Evolutionary conservation across 2,113 vertebrate genomes (phyloP).

Genomic region (Empidonax traillii): DNA sequence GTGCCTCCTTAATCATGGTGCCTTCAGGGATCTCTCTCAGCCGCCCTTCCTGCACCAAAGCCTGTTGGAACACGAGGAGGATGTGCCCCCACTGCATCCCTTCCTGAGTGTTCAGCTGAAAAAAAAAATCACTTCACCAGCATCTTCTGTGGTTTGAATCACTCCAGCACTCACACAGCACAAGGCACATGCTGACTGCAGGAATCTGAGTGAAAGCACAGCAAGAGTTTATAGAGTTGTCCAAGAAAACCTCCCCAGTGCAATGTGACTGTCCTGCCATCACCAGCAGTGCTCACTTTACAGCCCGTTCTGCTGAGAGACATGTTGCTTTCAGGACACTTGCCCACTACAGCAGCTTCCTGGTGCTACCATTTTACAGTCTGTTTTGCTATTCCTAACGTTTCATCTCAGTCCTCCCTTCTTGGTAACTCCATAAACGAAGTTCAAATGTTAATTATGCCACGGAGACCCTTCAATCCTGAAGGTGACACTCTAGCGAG

Average conservation of each 20-base stretch:
- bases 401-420: not conserved
- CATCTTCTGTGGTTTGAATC: not conserved
- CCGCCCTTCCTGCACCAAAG: not conserved
- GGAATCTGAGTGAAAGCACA: not conserved
- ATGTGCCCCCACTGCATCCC: not conserved
- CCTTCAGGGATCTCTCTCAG: not conserved
- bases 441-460: not conserved
- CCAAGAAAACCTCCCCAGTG: not conserved
- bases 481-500: fast-evolving
- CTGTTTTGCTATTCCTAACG: not conserved
- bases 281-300: not conserved
- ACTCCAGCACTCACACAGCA: not conserved
- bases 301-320: not conserved
- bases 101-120: not conserved
- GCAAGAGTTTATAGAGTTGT: not conserved
- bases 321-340: fast-evolving
- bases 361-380: not conserved
- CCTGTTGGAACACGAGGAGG: not conserved
- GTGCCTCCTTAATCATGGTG: not conserved
- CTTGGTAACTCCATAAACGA: not conserved
- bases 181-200: not conserved
- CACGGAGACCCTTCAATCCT: not conserved
- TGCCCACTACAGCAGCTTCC: not conserved
- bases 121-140: not conserved
- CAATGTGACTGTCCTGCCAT: not conserved